Base-by-base conservation (phyloP, 64 coral and sea anemone species). In the Catalaphyllia jardinei region DNA sequence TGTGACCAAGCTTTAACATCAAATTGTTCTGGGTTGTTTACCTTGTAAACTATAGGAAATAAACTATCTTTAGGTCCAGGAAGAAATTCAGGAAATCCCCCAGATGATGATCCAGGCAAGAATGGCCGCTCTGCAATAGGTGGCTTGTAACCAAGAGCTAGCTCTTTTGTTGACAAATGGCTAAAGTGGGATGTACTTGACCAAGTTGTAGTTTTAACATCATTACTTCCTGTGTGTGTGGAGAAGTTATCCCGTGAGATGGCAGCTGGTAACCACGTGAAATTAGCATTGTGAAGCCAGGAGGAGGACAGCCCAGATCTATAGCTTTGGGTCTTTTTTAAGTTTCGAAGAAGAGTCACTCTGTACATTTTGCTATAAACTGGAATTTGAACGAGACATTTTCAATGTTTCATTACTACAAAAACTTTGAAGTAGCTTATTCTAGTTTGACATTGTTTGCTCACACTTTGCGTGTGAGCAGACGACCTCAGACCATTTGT, bases 61-160 rank as follows among this genome's bases (percentile, higher is more conserved):
- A 75, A 79, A 80, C 29, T 8, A 16, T 16, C 86, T 27, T 60
- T 27, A 62, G 79, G 80, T 18, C 54, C 72, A 74, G 42, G 46
- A 29, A 91, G 89, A 73, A 77, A 91, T 81, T 86, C 51, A 75
- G 89, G 89, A 73, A 91, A 84, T 60, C 79, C 79, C 22, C 31
- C 87, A 61, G 60, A 62, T 10, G 59, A 64, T 25, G 87, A 89
- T 27, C 87, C 87, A 65, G 87, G 87, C 17, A 89, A 16, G n/a
- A 79, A 65, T 22, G 62, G 38, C 24, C 87, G 31, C 42, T 73
- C 87, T 28, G 51, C 75, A 78, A 89, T 76, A 19, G 13, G 87
- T 17, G 87, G 52, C 24, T 89, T 89, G 61, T 61, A 65, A 4
- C 77, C 77, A 42, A 89, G 50, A 8, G 35, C 57, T 19, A 89